These are phyloP conservation scores for Acomys russatus DNA, from an alignment of 2,797 vertebrate genomes.

Conservation along the genomic window DNA sequence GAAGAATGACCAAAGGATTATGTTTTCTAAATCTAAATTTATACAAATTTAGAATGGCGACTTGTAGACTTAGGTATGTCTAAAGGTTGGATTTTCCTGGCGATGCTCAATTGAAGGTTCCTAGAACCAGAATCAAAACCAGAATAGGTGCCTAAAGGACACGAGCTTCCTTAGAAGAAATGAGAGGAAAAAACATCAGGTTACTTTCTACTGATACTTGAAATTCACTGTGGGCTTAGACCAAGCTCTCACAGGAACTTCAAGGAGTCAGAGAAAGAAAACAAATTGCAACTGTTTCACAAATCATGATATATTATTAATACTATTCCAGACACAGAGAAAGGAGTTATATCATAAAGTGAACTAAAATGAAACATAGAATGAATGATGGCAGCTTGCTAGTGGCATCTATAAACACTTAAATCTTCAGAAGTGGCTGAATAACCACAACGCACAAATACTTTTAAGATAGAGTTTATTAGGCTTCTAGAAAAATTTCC, in stretches of 20 bases:
- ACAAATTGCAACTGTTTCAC: background rate
- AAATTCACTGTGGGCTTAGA: background rate
- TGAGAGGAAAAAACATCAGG: background rate
- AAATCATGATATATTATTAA: background rate
- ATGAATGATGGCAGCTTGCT: slow-evolving; percentile 19
- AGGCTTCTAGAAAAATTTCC: background rate
- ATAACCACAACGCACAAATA: background rate
- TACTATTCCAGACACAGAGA: slow-evolving; percentile 27
- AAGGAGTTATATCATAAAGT: slow-evolving; percentile 32
- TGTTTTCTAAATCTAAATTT: background rate
- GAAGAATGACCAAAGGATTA: background rate
- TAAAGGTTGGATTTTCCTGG: background rate
- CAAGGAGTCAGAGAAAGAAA: background rate
- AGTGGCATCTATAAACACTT: background rate
- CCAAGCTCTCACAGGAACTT: background rate
- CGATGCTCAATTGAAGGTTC: background rate
- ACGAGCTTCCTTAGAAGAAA: background rate
- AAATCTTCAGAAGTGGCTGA: background rate
- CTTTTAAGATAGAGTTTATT: background rate
- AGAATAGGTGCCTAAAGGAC: background rate
- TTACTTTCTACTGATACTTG: background rate
- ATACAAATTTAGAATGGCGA: background rate
- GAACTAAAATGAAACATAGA: slow-evolving; percentile 23
- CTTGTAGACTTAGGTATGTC: background rate
- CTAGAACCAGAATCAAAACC: background rate